These are phyloP conservation scores for Nomada fabriciana DNA, from an alignment of 2,888 invertebrate species.

Conservation along the genomic window DNA sequence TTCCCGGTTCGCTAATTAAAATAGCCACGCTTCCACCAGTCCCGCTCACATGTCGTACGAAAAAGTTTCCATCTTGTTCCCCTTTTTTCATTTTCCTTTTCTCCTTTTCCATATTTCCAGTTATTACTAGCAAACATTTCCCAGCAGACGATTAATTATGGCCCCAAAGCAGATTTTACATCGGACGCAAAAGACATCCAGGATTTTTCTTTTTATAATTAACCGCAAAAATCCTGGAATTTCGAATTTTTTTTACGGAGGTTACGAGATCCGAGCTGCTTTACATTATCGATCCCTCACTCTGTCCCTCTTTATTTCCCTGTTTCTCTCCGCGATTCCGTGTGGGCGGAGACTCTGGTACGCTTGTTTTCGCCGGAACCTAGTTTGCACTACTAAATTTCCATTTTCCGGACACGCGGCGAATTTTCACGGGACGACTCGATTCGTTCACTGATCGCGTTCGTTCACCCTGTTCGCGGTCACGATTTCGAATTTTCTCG, in stretches of 20 bases:
- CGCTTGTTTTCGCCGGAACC: constrained; percentile 29
- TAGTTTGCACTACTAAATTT: constrained; percentile 38
- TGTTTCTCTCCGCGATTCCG: not conserved
- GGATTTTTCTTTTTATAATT: constrained; percentile 4
- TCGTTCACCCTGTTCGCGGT: constrained; percentile 2
- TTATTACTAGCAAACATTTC: constrained; percentile 1
- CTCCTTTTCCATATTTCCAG: not conserved
- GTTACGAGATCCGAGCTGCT: not conserved
- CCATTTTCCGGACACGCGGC: constrained; percentile 34
- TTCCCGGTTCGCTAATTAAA: constrained; percentile 14
- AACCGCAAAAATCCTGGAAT: not conserved
- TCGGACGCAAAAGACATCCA: not conserved
- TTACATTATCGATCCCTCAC: constrained; percentile 41
- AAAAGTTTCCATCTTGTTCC: not conserved
- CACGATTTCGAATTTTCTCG: constrained; percentile 30
- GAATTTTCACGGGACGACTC: not conserved
- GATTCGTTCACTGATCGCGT: not conserved
- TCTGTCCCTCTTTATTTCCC: not conserved
- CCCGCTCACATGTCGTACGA: not conserved
- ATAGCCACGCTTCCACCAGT: not conserved
- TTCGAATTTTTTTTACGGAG: not conserved
- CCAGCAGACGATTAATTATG: no score
- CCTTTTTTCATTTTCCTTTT: not conserved
- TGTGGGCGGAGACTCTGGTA: constrained; percentile 18
- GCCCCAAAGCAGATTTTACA: not conserved